A percentile compares a stretch with the other conserved stretches of the same genome.
phyloP scores from a whole-genome alignment of 2,888 invertebrate genomes.

The Drosophila niveifrons region DNA sequence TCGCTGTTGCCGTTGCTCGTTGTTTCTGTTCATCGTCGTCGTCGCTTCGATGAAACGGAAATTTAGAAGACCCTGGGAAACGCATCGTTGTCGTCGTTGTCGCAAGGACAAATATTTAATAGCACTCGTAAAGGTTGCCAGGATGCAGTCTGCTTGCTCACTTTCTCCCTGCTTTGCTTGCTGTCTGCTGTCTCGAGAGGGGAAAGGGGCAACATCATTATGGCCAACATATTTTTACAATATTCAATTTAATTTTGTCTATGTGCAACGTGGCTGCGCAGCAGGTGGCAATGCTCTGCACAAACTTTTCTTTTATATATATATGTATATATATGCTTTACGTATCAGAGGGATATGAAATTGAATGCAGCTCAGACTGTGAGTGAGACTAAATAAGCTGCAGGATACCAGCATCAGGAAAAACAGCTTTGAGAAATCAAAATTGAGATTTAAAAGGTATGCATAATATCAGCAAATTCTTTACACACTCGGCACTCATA shows the following conservation, averaged over 20 bases:
- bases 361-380: constrained; percentile 53
- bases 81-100: constrained; percentile 36
- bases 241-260: constrained; percentile 78
- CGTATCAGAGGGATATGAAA: constrained; percentile 42
- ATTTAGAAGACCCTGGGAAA: constrained; percentile 60
- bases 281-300: constrained; percentile 37
- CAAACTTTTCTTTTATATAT: background rate
- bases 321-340: constrained; percentile 14
- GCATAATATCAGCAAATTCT: background rate
- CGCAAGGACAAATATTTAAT: constrained; percentile 73
- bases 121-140: constrained; percentile 55
- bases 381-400: constrained; percentile 27
- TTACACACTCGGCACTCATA: background rate
- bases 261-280: constrained; percentile 49
- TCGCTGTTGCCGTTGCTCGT: constrained; percentile 51
- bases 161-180: background rate
- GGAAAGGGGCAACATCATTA: constrained; percentile 55
- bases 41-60: constrained; percentile 70
- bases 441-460: constrained; percentile 37
- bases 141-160: constrained; percentile 37
- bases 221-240: constrained; percentile 75
- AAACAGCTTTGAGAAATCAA: constrained; percentile 27
- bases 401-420: constrained; percentile 18
- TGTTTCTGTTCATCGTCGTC: constrained; percentile 34
- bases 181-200: background rate